These are phyloP conservation scores for Adrianichthys oophorus DNA, from an alignment of 2,797 vertebrate species.

Conservation along the genomic window DNA sequence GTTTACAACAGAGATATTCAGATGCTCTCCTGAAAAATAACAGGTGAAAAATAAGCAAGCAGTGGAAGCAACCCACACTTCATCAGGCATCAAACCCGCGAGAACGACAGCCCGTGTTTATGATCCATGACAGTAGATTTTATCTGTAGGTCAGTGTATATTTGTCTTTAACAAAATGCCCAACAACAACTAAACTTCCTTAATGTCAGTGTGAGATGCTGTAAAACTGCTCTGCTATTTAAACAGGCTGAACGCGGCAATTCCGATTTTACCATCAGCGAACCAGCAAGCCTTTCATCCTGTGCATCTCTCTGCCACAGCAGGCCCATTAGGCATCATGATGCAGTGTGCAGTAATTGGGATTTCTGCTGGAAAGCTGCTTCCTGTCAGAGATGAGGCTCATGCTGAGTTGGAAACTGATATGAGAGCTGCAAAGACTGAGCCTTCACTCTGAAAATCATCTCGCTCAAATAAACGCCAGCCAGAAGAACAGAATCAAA, in stretches of 20 bases:
- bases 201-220: slow-evolving; percentile 6
- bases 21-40: no score
- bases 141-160: slow-evolving; percentile 6
- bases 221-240: slow-evolving; percentile 5
- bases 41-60: no score
- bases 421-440: slow-evolving; percentile 39
- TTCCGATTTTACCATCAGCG: slow-evolving; percentile 37
- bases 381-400: slow-evolving; percentile 49
- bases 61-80: no score
- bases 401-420: slow-evolving; percentile 60
- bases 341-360: slow-evolving; percentile 66
- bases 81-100: no score
- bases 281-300: slow-evolving; percentile 50
- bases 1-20: no score
- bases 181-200: slow-evolving; percentile 11
- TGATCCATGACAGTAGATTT: slow-evolving; percentile 6
- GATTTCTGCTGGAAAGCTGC: slow-evolving; percentile 66
- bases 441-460: slow-evolving; percentile 45
- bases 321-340: slow-evolving; percentile 62
- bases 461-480: slow-evolving; percentile 42
- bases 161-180: slow-evolving; percentile 14
- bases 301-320: slow-evolving; percentile 49
- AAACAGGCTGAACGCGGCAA: slow-evolving; percentile 26
- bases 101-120: slow-evolving; percentile 13
- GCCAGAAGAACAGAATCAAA: slow-evolving; percentile 8